Evolutionary conservation across 1,140 invertebrate species (phyloP), one percentile per base, ranked within the genome.

Genomic region (Campodea augens): DNA sequence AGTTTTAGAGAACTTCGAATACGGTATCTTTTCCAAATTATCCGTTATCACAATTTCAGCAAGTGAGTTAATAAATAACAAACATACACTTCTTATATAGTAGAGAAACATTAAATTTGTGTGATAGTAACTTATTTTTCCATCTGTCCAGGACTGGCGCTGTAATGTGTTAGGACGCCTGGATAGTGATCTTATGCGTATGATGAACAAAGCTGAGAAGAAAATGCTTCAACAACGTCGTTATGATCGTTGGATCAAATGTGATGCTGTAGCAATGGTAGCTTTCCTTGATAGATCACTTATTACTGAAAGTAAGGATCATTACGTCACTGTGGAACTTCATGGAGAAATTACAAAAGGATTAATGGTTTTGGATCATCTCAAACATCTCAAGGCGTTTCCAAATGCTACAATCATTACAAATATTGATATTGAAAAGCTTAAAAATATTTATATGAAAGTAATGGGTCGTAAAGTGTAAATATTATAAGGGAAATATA

Each of bases 361-460:
- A 2, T 68, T 72, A 56, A 63, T 74, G 48, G 65, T 73, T 0
- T 55, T 77, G 23, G 71, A 75, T 61, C 70, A 72, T 55, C 50
- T 66, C 12, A 56, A 61, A 29, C 55, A 57, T 5, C 59, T 60
- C 4, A 55, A 65, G 27, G n/a, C n/a, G n/a, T n/a, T n/a, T n/a
- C 60, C 64, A 5, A 76, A 76, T 57, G 64, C 69, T 2, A 55
- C 56, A 15, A 51, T 76, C 18, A 66, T 76, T 38, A 61, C 67
- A 48, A 51, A 65, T 37, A 57, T 74, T 3, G 60, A 73, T 48
- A 54, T 55, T 2, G 61, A 67, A 40, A 53, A 64, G 15, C 70
- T 70, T 39, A 63, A 72, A 52, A 49, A 63, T 40, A 47, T 67
- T 38, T 50, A 67, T 45, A 25, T 65, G 3, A 58, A 55, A 44